A percentile compares a stretch with the other conserved stretches of the same genome.
Conservation (phyloP, 2,797 vertebrate species). For the Sebastes oblongus region DNA sequence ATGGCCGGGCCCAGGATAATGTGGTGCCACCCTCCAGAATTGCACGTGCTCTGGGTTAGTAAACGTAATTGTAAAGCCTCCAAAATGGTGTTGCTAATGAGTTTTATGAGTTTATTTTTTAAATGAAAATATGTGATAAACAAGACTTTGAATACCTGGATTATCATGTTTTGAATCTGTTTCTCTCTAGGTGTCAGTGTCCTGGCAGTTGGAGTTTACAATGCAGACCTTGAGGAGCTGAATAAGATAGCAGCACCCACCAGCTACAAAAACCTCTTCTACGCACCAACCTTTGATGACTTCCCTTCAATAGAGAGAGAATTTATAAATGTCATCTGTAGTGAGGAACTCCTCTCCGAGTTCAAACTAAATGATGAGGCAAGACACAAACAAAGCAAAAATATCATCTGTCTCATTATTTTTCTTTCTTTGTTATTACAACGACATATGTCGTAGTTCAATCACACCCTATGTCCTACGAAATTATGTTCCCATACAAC, state of each 20-base stretch:
- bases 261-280: constrained; percentile 87
- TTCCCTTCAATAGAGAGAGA: constrained; percentile 86
- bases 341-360: constrained; percentile 72
- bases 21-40: constrained; percentile 85
- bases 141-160: not conserved
- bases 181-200: constrained; percentile 83
- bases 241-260: constrained; percentile 82
- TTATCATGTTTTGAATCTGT: not conserved
- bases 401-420: not conserved
- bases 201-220: constrained; percentile 85
- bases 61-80: not conserved
- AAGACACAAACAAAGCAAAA: not conserved
- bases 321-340: constrained; percentile 85
- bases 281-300: constrained; percentile 85
- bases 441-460: not conserved
- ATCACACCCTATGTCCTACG: not conserved
- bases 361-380: constrained; percentile 76
- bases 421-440: not conserved
- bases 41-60: constrained; percentile 86
- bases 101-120: not conserved
- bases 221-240: constrained; percentile 85
- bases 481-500: no score
- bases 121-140: not conserved
- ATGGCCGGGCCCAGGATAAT: constrained; percentile 90
- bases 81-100: not conserved